A percentile compares a stretch with the other conserved stretches of the same genome.
Conservation (phyloP, 2,888 invertebrate species). For the Zygaena filipendulae region DNA sequence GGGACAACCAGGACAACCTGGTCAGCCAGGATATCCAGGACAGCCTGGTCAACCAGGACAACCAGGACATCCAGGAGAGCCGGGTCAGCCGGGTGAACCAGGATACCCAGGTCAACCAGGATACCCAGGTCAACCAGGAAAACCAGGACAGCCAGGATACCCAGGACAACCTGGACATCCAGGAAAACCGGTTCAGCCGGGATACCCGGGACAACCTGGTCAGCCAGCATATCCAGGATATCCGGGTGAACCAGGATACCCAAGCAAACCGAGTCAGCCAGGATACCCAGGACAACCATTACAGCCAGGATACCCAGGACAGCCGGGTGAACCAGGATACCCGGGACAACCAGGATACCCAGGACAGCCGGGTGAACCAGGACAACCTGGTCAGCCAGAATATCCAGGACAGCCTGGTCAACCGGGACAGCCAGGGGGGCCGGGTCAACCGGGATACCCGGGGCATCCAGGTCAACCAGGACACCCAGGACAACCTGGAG, state of each 20-base stretch:
- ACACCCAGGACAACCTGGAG: slow-evolving; percentile 21
- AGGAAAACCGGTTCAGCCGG: slow-evolving; percentile 25
- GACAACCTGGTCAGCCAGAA: slow-evolving; percentile 19
- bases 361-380: slow-evolving; percentile 19
- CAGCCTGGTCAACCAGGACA: slow-evolving; percentile 16
- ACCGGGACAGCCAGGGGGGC: slow-evolving; percentile 2
- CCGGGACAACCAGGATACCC: slow-evolving; percentile 19
- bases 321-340: too few species aligned
- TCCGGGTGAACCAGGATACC: slow-evolving; percentile 16
- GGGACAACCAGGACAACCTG: too few species aligned
- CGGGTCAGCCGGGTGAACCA: slow-evolving; percentile 36
- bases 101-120: slow-evolving; percentile 26
- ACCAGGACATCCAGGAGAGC: slow-evolving; percentile 18
- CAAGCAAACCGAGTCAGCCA: slow-evolving; percentile 16
- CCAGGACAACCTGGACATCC: slow-evolving; percentile 28
- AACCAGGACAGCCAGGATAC: slow-evolving; percentile 17
- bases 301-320: slow-evolving; percentile 15
- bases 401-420: slow-evolving; percentile 18
- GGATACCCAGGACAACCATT: slow-evolving; percentile 18
- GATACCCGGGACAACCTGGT: slow-evolving; percentile 18
- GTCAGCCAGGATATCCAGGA: slow-evolving; percentile 19
- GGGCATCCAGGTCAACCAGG: slow-evolving; percentile 31
- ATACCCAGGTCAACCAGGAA: slow-evolving; percentile 16
- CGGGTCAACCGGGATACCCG: slow-evolving; percentile 19
- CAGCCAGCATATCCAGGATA: slow-evolving; percentile 16